Evolutionary conservation across 2,113 vertebrate genomes (phyloP).

Genomic region (Mixornis gularis): DNA sequence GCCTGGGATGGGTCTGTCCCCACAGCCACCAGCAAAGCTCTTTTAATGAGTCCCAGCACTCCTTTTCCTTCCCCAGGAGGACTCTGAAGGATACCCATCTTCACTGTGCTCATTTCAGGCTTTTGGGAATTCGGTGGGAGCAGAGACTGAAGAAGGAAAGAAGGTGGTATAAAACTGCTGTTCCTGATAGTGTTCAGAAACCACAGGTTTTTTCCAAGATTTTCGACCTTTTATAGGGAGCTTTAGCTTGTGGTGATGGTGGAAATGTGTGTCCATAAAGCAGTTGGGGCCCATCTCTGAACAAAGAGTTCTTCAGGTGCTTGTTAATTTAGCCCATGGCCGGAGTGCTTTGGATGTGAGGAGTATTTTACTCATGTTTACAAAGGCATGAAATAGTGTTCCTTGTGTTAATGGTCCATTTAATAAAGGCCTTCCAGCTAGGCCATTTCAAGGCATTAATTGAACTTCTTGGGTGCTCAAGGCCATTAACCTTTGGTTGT

Average conservation of each 20-base stretch:
- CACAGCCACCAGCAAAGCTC: not conserved
- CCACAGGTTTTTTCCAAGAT: not conserved
- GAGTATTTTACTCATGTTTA: not conserved
- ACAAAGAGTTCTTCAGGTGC: not conserved
- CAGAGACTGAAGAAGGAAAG: not conserved
- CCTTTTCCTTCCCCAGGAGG: not conserved
- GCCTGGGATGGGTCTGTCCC: not conserved
- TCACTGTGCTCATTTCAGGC: not conserved
- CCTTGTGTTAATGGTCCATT: conserved; percentile 29
- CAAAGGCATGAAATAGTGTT: conserved; percentile 26
- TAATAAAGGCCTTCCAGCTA: conserved; percentile 41
- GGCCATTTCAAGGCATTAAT: conserved; percentile 51
- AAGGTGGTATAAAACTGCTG: not conserved
- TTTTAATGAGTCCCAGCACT: not conserved
- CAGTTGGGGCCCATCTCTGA: not conserved
- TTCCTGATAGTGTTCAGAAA: not conserved
- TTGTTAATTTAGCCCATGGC: not conserved
- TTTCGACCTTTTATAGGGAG: not conserved
- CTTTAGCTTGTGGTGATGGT: not conserved
- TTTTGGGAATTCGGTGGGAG: not conserved
- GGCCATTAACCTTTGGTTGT: conserved; percentile 29
- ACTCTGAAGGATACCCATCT: not conserved
- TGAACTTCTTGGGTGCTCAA: conserved; percentile 40
- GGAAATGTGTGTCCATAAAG: not conserved
- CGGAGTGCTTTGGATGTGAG: not conserved